These are phyloP conservation scores for Dynastes maya DNA, from an alignment of 2,888 invertebrate species.

Conservation along the genomic window DNA sequence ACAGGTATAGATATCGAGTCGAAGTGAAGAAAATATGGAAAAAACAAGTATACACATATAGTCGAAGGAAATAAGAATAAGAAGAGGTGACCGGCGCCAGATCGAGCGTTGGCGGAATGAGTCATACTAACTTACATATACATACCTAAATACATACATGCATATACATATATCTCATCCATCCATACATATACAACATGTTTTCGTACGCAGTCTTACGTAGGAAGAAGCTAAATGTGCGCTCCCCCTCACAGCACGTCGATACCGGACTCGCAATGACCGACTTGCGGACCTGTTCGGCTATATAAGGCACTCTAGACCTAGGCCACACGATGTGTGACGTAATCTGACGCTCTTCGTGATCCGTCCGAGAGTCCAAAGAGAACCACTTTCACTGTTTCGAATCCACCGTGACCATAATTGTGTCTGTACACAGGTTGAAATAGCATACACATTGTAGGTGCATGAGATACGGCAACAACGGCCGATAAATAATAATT, in stretches of 20 bases:
- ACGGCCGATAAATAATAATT: slow-evolving; percentile 4
- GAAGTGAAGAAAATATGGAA: slow-evolving; percentile 19
- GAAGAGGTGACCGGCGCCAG: slow-evolving; percentile 53
- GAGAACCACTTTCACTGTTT: slow-evolving; percentile 42
- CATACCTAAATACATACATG: slow-evolving; percentile 21
- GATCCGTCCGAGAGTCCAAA: slow-evolving; percentile 48
- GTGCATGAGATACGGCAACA: background rate
- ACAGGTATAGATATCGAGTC: slow-evolving; percentile 16
- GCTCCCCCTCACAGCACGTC: slow-evolving; percentile 48
- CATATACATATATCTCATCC: slow-evolving; percentile 9
- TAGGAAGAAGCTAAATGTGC: slow-evolving; percentile 39
- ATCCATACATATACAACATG: slow-evolving; percentile 25
- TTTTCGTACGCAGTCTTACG: slow-evolving; percentile 33
- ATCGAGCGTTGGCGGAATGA: slow-evolving; percentile 55
- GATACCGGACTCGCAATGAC: slow-evolving; percentile 58
- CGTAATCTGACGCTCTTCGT: slow-evolving; percentile 53
- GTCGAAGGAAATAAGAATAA: slow-evolving; percentile 11
- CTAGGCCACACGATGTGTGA: slow-evolving; percentile 62
- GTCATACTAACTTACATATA: slow-evolving; percentile 47
- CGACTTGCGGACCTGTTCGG: slow-evolving; percentile 60
- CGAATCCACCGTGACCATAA: slow-evolving; percentile 23
- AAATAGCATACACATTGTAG: background rate
- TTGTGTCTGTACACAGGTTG: slow-evolving; percentile 8
- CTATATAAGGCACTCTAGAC: slow-evolving; percentile 62
- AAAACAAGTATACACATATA: slow-evolving; percentile 1